phyloP scores from a whole-genome alignment of 1,140 invertebrate species.

The Drosophila santomea region DNA sequence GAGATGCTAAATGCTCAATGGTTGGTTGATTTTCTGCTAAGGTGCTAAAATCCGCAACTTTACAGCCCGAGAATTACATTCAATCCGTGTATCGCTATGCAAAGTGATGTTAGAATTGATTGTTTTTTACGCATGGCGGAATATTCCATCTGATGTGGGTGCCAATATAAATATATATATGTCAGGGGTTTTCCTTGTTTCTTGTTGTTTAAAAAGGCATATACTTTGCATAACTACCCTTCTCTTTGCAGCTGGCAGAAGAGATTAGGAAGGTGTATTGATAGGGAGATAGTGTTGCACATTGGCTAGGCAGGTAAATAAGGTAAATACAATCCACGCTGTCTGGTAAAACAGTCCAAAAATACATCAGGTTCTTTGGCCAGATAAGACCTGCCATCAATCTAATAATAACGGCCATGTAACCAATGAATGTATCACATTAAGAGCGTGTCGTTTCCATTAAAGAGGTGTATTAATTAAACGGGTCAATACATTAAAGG shows the following conservation, averaged over 20 bases:
- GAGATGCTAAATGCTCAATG: conserved; percentile 26
- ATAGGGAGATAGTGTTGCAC: conserved; percentile 11
- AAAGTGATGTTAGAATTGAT: conserved; percentile 25
- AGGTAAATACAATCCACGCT: conserved; percentile 36
- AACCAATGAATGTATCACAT: conserved; percentile 6
- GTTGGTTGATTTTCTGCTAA: conserved; percentile 23
- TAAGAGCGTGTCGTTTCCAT: not conserved
- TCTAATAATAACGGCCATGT: conserved; percentile 16
- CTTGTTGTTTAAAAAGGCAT: conserved; percentile 16
- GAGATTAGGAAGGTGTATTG: not conserved
- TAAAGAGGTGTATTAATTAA: not conserved
- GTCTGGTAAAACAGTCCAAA: conserved; percentile 27
- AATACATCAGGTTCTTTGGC: conserved; percentile 5
- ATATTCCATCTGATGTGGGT: conserved; percentile 7
- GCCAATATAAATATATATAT: conserved; percentile 16
- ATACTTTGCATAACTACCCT: conserved; percentile 4
- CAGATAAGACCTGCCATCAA: conserved; percentile 27
- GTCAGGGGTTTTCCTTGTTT: not conserved
- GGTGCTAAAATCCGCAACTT: conserved; percentile 54
- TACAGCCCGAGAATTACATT: conserved; percentile 36
- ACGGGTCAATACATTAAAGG: not conserved
- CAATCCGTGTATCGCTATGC: conserved; percentile 16
- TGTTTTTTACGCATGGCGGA: conserved; percentile 14
- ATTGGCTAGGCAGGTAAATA: conserved; percentile 18
- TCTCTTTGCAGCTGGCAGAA: not conserved